These are phyloP conservation scores for Epizoanthus scotinus DNA, from an alignment of 92 coral and sea anemone genomes.

Conservation along the genomic window DNA sequence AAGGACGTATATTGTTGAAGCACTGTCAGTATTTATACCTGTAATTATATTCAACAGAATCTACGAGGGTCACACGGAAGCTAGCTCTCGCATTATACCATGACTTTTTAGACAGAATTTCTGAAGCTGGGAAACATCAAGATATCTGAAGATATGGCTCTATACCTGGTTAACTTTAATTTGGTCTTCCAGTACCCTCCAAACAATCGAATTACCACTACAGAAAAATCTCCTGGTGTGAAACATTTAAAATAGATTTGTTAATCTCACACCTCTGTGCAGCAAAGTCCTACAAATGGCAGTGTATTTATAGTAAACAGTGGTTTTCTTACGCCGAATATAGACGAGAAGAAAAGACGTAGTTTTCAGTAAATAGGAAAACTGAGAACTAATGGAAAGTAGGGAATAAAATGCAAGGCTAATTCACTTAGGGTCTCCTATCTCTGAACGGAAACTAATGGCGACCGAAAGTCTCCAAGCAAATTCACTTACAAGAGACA, in stretches of 20 bases:
- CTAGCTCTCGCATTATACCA: background rate
- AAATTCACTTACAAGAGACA: conserved; percentile 30
- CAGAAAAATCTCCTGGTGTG: conserved; percentile 20
- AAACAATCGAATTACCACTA: conserved; percentile 33
- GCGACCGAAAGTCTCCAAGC: conserved; percentile 61
- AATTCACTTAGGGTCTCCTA: conserved; percentile 31
- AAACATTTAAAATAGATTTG: conserved; percentile 31
- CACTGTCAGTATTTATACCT: too few species aligned
- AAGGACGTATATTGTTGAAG: too few species aligned
- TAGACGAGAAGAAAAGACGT: too few species aligned
- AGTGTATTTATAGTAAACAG: background rate
- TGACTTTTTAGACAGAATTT: background rate
- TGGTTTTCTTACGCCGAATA: background rate
- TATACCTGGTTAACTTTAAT: conserved; percentile 5
- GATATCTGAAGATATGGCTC: conserved; percentile 2
- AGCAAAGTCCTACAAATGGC: background rate
- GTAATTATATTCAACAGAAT: too few species aligned
- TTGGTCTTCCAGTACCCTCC: background rate
- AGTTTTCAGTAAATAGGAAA: background rate
- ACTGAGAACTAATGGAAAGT: background rate
- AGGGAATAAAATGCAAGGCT: conserved; percentile 9
- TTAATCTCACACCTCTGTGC: conserved; percentile 14
- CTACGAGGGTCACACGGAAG: too few species aligned
- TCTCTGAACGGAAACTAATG: conserved; percentile 58
- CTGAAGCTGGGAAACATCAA: conserved; percentile 18